phyloP scores from a whole-genome alignment of 2,888 invertebrate genomes.

The Boloria euphrosyne region DNA sequence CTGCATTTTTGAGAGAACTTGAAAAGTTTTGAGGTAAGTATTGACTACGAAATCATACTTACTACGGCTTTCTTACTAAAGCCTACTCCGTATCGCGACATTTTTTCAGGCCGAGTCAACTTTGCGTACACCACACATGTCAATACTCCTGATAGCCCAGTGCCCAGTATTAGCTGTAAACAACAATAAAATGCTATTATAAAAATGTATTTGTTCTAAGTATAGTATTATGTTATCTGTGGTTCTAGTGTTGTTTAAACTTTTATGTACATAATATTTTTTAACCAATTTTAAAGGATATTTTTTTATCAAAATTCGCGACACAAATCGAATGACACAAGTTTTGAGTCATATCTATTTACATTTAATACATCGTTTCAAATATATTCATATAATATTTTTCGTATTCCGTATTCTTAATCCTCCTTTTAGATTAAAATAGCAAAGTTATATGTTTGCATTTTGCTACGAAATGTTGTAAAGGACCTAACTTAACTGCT shows the following conservation, averaged over 20 bases:
- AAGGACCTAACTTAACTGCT: not conserved
- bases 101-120: slow-evolving; percentile 89
- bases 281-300: too few relatives aligned
- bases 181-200: not conserved
- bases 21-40: too few relatives aligned
- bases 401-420: too few relatives aligned
- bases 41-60: slow-evolving; percentile 45
- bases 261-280: too few relatives aligned
- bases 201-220: too few relatives aligned
- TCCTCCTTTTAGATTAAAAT: not conserved
- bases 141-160: slow-evolving; percentile 79
- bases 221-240: too few relatives aligned
- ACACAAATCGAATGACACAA: too few relatives aligned
- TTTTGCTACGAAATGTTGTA: not conserved
- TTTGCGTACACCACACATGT: slow-evolving; percentile 90
- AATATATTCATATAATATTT: too few relatives aligned
- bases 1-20: too few relatives aligned
- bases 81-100: slow-evolving; percentile 88
- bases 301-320: too few relatives aligned
- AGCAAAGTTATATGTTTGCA: not conserved
- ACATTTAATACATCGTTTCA: too few relatives aligned
- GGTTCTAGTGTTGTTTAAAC: not conserved
- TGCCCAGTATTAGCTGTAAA: slow-evolving; percentile 70
- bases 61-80: slow-evolving; percentile 90
- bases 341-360: too few relatives aligned